Conservation (phyloP, 2,113 vertebrate genomes). For the Anarhynchus alexandrinus region DNA sequence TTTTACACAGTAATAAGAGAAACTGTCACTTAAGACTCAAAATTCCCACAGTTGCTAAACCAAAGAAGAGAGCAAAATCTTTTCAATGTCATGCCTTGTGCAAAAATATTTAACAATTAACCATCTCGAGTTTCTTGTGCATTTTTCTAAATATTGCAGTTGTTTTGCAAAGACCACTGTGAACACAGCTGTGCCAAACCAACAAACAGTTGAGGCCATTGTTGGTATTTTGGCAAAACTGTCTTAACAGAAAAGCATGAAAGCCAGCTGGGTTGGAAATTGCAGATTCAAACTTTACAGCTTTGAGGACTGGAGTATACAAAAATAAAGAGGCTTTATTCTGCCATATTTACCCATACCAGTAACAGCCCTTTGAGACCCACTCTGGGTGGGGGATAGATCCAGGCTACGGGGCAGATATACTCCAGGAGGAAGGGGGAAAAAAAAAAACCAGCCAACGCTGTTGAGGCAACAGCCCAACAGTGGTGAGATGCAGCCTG, state of each 20-base stretch:
- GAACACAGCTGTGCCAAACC: slow-evolving; percentile 42
- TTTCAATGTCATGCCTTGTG: slow-evolving; percentile 7
- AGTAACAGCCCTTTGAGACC: background rate
- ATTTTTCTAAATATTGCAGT: slow-evolving; percentile 47
- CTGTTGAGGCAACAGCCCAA: background rate
- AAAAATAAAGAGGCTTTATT: background rate
- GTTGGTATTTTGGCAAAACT: slow-evolving; percentile 49
- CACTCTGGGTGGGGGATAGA: background rate
- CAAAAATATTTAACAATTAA: slow-evolving; percentile 36
- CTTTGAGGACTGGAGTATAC: background rate
- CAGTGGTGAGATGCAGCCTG: background rate
- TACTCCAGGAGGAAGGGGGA: background rate
- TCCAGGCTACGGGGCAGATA: background rate
- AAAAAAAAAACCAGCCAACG: background rate
- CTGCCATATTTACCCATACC: background rate
- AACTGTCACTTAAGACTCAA: background rate
- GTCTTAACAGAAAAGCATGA: background rate
- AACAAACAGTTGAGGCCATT: slow-evolving; percentile 16
- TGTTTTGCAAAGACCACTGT: slow-evolving; percentile 25
- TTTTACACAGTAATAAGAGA: background rate
- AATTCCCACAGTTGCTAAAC: slow-evolving; percentile 25
- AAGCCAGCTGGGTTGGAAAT: slow-evolving; percentile 26
- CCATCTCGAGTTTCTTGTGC: background rate
- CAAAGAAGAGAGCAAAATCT: slow-evolving; percentile 43
- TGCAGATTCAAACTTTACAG: background rate